A percentile compares a stretch with the other conserved stretches of the same genome.
phyloP scores from a whole-genome alignment of 2,888 invertebrate genomes.

The Nematopogon swammerdamellus region DNA sequence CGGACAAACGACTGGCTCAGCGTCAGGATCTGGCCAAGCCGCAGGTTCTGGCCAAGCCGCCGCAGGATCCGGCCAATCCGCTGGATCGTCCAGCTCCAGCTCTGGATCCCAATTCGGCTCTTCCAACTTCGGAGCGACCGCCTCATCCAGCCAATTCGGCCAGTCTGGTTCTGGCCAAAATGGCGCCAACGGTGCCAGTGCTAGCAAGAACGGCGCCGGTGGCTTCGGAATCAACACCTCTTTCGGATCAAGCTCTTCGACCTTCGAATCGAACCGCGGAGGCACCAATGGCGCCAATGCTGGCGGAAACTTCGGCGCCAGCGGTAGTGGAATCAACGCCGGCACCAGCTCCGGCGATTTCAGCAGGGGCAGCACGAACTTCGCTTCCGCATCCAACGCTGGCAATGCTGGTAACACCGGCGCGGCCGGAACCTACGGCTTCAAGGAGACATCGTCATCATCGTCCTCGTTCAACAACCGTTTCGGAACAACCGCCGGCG shows the following conservation, averaged over 20 bases:
- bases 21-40: constrained; percentile 19
- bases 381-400: constrained; percentile 1
- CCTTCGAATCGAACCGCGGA: constrained; percentile 12
- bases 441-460: constrained; percentile 9
- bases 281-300: constrained; percentile 4
- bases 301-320: background rate
- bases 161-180: constrained; percentile 7
- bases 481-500: background rate
- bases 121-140: constrained; percentile 7
- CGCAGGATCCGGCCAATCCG: constrained; percentile 10
- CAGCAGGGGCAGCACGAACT: background rate
- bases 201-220: constrained; percentile 6
- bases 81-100: background rate
- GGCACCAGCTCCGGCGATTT: background rate
- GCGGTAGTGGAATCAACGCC: too few species aligned
- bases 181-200: constrained; percentile 7
- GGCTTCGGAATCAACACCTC: constrained; percentile 12
- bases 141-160: background rate
- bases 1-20: constrained; percentile 19
- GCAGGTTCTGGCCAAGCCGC: constrained; percentile 21
- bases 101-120: constrained; percentile 4
- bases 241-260: constrained; percentile 10
- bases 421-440: constrained; percentile 5
- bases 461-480: constrained; percentile 1
- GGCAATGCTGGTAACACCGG: background rate